These are phyloP conservation scores for Hyla sarda DNA, from an alignment of 2,113 vertebrate genomes.

Conservation along the genomic window DNA sequence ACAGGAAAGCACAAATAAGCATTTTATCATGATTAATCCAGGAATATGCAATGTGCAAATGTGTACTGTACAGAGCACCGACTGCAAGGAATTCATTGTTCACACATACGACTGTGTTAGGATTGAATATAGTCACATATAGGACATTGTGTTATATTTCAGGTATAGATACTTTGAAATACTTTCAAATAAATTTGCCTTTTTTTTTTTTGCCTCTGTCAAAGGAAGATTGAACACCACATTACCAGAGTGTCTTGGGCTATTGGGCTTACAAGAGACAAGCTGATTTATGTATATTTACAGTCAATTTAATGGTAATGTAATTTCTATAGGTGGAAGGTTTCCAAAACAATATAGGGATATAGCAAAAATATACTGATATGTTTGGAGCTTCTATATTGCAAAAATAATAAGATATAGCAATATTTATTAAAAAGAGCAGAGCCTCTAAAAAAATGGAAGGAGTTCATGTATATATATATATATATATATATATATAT, in stretches of 20 bases:
- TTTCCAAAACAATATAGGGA: constrained; percentile 1
- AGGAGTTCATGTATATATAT: no score
- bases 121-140: not conserved
- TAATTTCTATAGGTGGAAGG: not conserved
- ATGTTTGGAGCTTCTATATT: not conserved
- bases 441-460: no score
- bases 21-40: constrained; percentile 67
- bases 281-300: constrained; percentile 85
- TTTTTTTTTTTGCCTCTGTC: constrained; percentile 73
- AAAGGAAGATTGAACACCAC: constrained; percentile 88
- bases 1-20: constrained; percentile 66
- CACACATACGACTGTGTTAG: not conserved
- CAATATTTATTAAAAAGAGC: no score
- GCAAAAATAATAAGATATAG: no score
- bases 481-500: no score
- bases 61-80: not conserved
- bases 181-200: constrained; percentile 64
- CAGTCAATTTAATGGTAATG: constrained; percentile 69
- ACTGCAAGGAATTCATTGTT: not conserved
- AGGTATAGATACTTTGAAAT: constrained; percentile 56
- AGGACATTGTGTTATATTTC: not conserved
- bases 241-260: constrained; percentile 85
- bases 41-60: constrained; percentile 57
- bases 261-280: constrained; percentile 75
- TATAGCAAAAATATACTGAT: not conserved